Evolutionary conservation across 2,888 invertebrate genomes (phyloP).

Genomic region (Cryptocheilus praepositus): DNA sequence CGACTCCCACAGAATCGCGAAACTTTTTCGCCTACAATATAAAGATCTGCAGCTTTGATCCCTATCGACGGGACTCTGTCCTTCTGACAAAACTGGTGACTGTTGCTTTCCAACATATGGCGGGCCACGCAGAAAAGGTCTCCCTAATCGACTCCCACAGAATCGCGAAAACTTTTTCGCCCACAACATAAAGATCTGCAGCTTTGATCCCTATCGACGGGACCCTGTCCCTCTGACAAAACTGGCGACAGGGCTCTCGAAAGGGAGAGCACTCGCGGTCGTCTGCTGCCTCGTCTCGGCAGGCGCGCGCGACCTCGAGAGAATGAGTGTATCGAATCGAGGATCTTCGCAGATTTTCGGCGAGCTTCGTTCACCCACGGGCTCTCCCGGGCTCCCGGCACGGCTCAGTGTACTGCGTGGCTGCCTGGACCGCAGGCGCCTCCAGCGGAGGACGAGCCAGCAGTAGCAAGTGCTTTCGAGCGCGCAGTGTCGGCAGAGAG

Average conservation of each 20-base stretch:
- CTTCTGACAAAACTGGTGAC: no score
- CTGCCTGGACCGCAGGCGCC: constrained; percentile 70
- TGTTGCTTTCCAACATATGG: no score
- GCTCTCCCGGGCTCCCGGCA: constrained; percentile 58
- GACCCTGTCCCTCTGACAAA: no score
- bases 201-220: no score
- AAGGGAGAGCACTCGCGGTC: constrained; percentile 7
- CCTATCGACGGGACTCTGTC: no score
- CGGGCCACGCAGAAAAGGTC: no score
- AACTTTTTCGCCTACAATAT: no score
- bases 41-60: no score
- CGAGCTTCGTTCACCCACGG: constrained; percentile 62
- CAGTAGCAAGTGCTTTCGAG: constrained; percentile 7
- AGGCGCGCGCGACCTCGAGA: constrained; percentile 24
- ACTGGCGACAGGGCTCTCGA: background rate
- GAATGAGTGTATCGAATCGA: constrained; percentile 65
- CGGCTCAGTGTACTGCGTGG: constrained; percentile 68
- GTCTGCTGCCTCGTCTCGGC: constrained; percentile 2
- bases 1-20: no score
- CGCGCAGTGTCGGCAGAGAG: constrained; percentile 6
- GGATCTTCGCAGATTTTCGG: constrained; percentile 72
- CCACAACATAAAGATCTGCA: no score
- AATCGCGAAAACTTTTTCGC: no score
- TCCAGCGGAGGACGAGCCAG: constrained; percentile 40
- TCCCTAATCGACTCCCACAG: no score